Percentiles rank a stretch among this genome's conserved stretches.
Evolutionary conservation across 2,888 invertebrate genomes (phyloP).

Genomic region (Choristoneura rosaceana): DNA sequence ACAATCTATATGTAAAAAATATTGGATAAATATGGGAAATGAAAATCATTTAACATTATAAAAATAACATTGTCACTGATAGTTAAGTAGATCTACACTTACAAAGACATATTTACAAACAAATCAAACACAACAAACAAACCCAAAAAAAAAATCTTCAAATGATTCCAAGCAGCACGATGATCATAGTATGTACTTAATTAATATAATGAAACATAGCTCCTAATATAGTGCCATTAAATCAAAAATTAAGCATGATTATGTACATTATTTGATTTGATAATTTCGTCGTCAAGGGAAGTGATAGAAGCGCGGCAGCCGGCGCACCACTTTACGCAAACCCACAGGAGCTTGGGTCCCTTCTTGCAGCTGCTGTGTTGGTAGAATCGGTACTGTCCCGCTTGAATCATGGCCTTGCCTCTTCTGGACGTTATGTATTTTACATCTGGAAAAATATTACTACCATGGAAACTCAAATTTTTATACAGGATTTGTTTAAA

Average conservation of each 20-base stretch:
- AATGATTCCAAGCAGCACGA: too few relatives aligned
- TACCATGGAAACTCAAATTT: background rate
- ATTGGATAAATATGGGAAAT: too few relatives aligned
- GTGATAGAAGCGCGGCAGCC: constrained; percentile 31
- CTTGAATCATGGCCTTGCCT: constrained; percentile 43
- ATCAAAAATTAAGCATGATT: background rate
- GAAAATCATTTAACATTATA: too few relatives aligned
- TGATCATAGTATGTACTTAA: too few relatives aligned
- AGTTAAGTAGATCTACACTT: too few relatives aligned
- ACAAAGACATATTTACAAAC: too few relatives aligned
- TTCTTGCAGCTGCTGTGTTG: constrained; percentile 20
- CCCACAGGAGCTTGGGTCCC: constrained; percentile 33
- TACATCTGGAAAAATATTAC: constrained; percentile 24
- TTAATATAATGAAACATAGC: too few relatives aligned
- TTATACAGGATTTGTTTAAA: background rate
- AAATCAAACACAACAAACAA: too few relatives aligned
- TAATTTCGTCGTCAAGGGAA: constrained; percentile 8
- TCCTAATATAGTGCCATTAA: background rate
- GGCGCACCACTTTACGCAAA: constrained; percentile 26
- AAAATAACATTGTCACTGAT: too few relatives aligned
- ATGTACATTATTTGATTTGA: constrained; percentile 23
- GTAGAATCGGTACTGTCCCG: constrained; percentile 44
- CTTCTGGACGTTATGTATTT: constrained; percentile 25
- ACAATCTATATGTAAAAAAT: too few relatives aligned
- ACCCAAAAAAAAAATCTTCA: too few relatives aligned